Evolutionary conservation across 2,888 invertebrate genomes (phyloP), one percentile per base, ranked within the genome.

Genomic region (Microchrysa polita): DNA sequence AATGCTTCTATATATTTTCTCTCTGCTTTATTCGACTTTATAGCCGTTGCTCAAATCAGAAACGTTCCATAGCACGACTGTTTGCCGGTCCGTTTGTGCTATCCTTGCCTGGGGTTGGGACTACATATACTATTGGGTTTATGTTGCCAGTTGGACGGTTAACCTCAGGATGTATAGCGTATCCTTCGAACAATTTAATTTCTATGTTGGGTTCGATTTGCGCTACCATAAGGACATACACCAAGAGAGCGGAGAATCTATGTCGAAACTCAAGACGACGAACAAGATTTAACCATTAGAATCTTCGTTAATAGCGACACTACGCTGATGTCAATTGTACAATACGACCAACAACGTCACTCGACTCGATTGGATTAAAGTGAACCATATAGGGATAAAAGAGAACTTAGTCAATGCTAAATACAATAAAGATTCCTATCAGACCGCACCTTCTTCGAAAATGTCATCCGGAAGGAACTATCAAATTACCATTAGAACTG

Each of bases 401-500:
- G 12, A 4, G 14, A 2, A n/a, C 48, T 48, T n/a, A 48, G 4
- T n/a, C 14, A 10, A n/a, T 4, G 5, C 4, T 48, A 48, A 48
- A 12, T n/a, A 48, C 48, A 2, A 48, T 34, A 7, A 48, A 48
- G 48, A 48, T 10, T n/a, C 48, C 16, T 12, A 48, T 48, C 48
- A 48, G 16, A 48, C 48, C 48, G 27, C 27, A 48, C 59, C 23
- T 59, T n/a, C n/a, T n/a, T n/a, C n/a, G n/a, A 14, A 23, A 23
- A 23, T 59, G 59, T 10, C 23, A 59, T 59, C 59, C 22, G 1
- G 27, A 34, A 34, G 27, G 59, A 59, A 59, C 59, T 59, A 59
- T 59, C 23, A 59, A 59, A 59, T 59, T 59, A 59, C 59, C 59
- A 59, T 59, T 59, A 59, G 59, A 59, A 59, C 14, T 59, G 59